phyloP scores from a whole-genome alignment of 2,113 vertebrate genomes.

The zebrafish (Danio rerio) region GRCz12tu NC_133199.1:33903001-33903500 shows the following conservation, averaged over 20 bases:
- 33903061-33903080: too few species aligned
- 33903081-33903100: too few species aligned
- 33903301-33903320: background rate
- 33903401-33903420: slow-evolving; percentile 2
- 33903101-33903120: too few species aligned
- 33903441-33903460: background rate
- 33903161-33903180: background rate
- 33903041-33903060: too few species aligned
- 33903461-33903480: background rate
- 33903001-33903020: too few species aligned
- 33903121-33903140: too few species aligned
- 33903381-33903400: slow-evolving; percentile 16
- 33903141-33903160: too few species aligned
- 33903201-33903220: background rate
- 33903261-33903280: background rate
- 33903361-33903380: background rate
- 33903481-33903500: background rate
- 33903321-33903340: background rate
- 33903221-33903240: background rate
- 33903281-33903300: background rate
- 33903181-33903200: background rate
- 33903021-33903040: too few species aligned
- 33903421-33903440: slow-evolving; percentile 10
- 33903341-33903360: background rate
- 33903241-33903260: background rate